Percentiles rank a stretch among this genome's conserved stretches.
Conservation (phyloP, 2,888 invertebrate genomes). For the Punctoribates punctum region DNA sequence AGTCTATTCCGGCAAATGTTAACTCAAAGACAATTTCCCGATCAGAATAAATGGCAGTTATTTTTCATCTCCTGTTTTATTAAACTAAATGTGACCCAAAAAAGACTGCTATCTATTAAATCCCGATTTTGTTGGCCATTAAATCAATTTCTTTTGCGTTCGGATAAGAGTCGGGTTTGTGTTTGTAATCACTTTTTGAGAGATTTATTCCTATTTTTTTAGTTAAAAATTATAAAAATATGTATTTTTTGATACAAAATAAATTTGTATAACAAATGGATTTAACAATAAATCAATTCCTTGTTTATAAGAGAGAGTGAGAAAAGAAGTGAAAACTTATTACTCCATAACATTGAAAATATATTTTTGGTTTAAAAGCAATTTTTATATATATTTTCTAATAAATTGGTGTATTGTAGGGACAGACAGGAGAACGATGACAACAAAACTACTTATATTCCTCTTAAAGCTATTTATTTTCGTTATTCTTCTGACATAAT, state of each 20-base stretch:
- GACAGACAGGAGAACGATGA: neutral
- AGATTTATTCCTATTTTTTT: too few relatives aligned
- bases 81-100: neutral
- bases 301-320: too few relatives aligned
- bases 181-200: too few relatives aligned
- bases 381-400: too few relatives aligned
- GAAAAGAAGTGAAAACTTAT: too few relatives aligned
- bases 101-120: neutral
- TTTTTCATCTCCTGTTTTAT: slow-evolving; percentile 1
- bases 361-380: too few relatives aligned
- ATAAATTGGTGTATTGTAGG: neutral
- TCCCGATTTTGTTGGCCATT: neutral
- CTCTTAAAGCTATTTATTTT: neutral
- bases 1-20: neutral
- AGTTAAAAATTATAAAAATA: neutral
- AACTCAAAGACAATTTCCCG: neutral
- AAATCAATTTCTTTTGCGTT: too few relatives aligned
- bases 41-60: neutral
- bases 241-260: neutral
- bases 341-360: too few relatives aligned
- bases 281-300: slow-evolving; percentile 2
- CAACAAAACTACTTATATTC: neutral
- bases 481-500: slow-evolving; percentile 13
- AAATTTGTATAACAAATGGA: neutral
- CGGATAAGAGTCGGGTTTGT: too few relatives aligned